Evolutionary conservation across 2,888 invertebrate species (phyloP), one percentile per base, ranked within the genome.

Genomic region (Entomobrya proxima): DNA sequence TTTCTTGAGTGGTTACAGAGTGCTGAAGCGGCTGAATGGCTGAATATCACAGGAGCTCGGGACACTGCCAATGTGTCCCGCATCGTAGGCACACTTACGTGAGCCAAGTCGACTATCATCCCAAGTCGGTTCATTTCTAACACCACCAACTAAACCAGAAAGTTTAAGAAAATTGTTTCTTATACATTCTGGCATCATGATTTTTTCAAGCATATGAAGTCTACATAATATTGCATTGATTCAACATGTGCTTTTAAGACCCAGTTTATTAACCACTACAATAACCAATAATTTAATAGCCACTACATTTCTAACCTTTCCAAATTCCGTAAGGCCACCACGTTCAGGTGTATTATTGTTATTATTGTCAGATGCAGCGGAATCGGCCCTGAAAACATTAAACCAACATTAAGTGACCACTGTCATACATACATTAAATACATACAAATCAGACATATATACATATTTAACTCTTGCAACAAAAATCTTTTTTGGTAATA

Each of bases 111-210:
- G 88, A 98, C 96, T 92, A 98, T 94, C 97, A 97, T 97, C 52
- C 98, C 98, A 89, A 98, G 93, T 69, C 98, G 95, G 92, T 98
- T 98, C 96, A 98, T 96, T 93, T 98, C 98, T 18, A 75, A 37
- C 27, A 75, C 75, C 75, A 75, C 75, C 55, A 76, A 76, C 76
- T 76, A 7, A 98, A 97, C 74, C 50, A 52, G 52, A 75, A 35
- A 52, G 32, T 75, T 75, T 50, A 15, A 75, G 52, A 40, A 69
- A 69, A n/a, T 47, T 11, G 67, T 1, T 7, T 40, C 30, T 21
- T 44, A 44, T 27, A 69, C 67, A 40, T 69, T 5, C 40, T 40
- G 9, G 24, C 13, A 69, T n/a, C n/a, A n/a, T n/a, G n/a, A n/a
- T n/a, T n/a, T n/a, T n/a, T n/a, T n/a, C n/a, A n/a, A n/a, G n/a